Base-by-base conservation (phyloP, 2,797 vertebrate genomes). In the Enteromius unitaeniatus region DNA sequence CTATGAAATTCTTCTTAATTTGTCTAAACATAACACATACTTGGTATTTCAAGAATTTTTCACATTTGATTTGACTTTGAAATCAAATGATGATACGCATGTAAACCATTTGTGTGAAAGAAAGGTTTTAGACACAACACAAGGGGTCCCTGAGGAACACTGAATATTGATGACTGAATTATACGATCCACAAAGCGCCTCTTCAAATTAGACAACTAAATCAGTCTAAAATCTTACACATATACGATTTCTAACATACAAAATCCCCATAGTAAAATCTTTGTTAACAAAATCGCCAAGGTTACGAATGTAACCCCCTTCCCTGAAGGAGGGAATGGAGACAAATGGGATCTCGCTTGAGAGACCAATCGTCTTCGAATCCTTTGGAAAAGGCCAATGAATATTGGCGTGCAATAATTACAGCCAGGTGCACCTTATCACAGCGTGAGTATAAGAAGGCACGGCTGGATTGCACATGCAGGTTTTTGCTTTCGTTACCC, bases 121-220 rank as follows among this genome's bases (percentile, higher is more conserved):
- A 3, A 5, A 8, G 9, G n/a, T n/a, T n/a, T 8, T 9, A 31
- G 6, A 81, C 37, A 55, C n/a, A 72, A 81, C 6, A 14, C 23
- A 45, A 28, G 6, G 0, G 5, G 47, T 79, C 65, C 65, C 65
- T 10, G 40, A 31, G 23, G 53, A 11, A 11, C 42, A 17, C 13
- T 69, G 11, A 68, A 79, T 21, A 55, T 13, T 42, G 65, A 55
- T 37, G 34, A 28, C 37, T 42, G 1, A 21, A 8, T 26, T 9
- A 79, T 40, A 55, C 0, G 21, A 79, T 23, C 14, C 72, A 74
- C 51, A 14, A 79, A 26, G 62, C 9, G 4, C 40, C 28, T 37
- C 34, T 53, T 70, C 15, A 70, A 79, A 37, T 17, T n/a, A 69
- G n/a, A 11, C 19, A 21, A 47, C 72, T 34, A 34, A 81, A 47